Base-by-base conservation (phyloP, 1,140 invertebrate genomes). In the Harpegnathos saltator region DNA sequence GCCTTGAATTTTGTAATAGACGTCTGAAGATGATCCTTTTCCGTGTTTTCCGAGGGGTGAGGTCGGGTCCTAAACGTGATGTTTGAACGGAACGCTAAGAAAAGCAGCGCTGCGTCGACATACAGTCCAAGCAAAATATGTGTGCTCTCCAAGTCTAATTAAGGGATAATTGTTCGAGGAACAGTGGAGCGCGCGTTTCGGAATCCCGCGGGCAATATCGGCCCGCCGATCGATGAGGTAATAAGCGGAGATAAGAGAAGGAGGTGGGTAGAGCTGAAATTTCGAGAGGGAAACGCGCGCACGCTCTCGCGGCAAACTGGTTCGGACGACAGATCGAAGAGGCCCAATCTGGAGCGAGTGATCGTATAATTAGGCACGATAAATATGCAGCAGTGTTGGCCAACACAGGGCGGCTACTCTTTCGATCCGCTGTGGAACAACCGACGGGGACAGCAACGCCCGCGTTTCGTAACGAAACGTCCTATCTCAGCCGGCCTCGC, bases 171-270 rank as follows among this genome's bases (percentile, higher is more conserved):
- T 80, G 75, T 69, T 69, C 29, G 22, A 44, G 22, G 33, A 3
- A 33, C 38, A 69, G 63, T 26, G 22, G 24, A 4, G 22, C 63
- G 14, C 33, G 33, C 61, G n/a, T n/a, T 78, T 78, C 75, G 54
- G 63, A 44, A 78, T 69, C 33, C 52, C 52, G 65, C 66, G 22
- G 54, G 75, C 65, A 71, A 80, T 69, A 77, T 71, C 52, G 33
- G 48, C n/a, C 24, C 29, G 66, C 29, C 66, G 48, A 33, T 80
- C 75, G 33, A 44, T 80, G 75, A 58, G 33, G 52, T 80, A 80
- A 80, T 71, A 71, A 80, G 38, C 52, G 54, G 38, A 69, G 65
- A 80, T 58, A 80, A 80, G 75, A 69, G 75, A 54, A 68, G 62
- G 50, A 48, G 52, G 22, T 69, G 11, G 38, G 38, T 44, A 9